A percentile compares a stretch with the other conserved stretches of the same genome.
Conservation (phyloP, 2,888 invertebrate species). For the Penaeus monodon region DNA sequence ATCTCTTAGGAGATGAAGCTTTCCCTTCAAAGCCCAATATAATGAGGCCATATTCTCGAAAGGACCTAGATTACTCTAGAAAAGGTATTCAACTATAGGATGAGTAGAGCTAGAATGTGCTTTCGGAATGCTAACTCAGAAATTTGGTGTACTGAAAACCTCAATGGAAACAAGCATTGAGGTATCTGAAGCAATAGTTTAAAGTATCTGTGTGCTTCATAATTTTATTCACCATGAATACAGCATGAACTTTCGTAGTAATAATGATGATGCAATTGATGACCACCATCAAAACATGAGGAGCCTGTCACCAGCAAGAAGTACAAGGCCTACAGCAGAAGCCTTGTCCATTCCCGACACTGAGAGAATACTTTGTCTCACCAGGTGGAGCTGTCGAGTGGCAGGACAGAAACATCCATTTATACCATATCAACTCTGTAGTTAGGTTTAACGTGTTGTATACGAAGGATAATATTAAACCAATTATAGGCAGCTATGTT, state of each 20-base stretch:
- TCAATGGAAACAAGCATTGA: slow-evolving; percentile 49
- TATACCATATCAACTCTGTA: slow-evolving; percentile 22
- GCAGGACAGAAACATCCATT: slow-evolving; percentile 55
- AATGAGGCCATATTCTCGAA: slow-evolving; percentile 52
- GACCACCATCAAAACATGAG: slow-evolving; percentile 34
- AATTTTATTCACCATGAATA: slow-evolving; percentile 44
- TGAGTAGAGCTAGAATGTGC: slow-evolving; percentile 50
- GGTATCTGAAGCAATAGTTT: slow-evolving; percentile 55
- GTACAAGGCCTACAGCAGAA: slow-evolving; percentile 50
- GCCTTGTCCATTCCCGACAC: slow-evolving; percentile 34
- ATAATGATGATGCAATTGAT: slow-evolving; percentile 39
- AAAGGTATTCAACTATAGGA: slow-evolving; percentile 58
- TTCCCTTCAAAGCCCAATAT: slow-evolving; percentile 52
- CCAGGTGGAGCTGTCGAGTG: slow-evolving; percentile 55
- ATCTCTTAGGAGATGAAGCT: slow-evolving; percentile 47
- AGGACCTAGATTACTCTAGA: slow-evolving; percentile 59
- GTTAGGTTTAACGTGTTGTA: background rate
- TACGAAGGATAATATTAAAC: slow-evolving; percentile 36
- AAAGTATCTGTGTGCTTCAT: slow-evolving; percentile 53
- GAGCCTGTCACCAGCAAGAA: slow-evolving; percentile 49
- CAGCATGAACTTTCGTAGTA: background rate
- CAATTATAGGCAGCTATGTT: slow-evolving; percentile 15
- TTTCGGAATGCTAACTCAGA: slow-evolving; percentile 56
- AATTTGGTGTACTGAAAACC: slow-evolving; percentile 50
- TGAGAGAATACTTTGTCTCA: slow-evolving; percentile 55